Base-by-base conservation (phyloP, 2,113 vertebrate genomes). In the Gavialis gangeticus region DNA sequence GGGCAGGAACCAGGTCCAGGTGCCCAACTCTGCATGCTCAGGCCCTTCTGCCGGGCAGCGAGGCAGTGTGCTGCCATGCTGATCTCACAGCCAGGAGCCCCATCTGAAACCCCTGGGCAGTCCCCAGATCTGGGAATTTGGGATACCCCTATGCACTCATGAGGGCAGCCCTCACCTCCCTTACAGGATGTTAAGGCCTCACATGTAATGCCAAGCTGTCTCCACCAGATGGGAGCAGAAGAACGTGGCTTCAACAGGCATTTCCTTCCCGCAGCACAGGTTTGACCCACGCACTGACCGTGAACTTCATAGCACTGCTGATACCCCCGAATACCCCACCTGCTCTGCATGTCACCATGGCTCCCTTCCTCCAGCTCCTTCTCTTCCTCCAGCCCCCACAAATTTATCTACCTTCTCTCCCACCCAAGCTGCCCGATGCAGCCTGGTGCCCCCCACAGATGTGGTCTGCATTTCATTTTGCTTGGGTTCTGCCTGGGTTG, bases 201-300 rank as follows among this genome's bases (percentile, higher is more conserved):
- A n/a, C 73, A 3, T 63, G 90, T 71, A 58, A 87, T 94, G 75
- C 6, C 25, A 82, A 19, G 6, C 1, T 19, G 1, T 8, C 0
- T 58, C 80, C 93, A 75, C 85, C 75, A 96, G 97, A 82, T 79
- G 97, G 83, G 87, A 94, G 91, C 87, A 79, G 30, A 56, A 54
- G 91, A 78, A 59, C 7, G 54, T n/a, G 7, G 4, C 15, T 18
- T 37, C 34, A 17, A 5, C 12, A 14, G 62, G 8, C 10, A 15
- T 22, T 18, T 5, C 6, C 17, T 15, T 21, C 62, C 12, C 19
- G 10, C 7, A 11, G 14, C 3, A 34, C 16, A 6, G 7, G 30
- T n/a, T n/a, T 30, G 55, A 46, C 46, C 46, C 46, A 46, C 46
- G 46, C 46, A 46, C 46, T 46, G 46, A 46, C 46, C 8, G 46